Base-by-base conservation (phyloP, 2,888 invertebrate species). In the Rhamphomyia laevipes region DNA sequence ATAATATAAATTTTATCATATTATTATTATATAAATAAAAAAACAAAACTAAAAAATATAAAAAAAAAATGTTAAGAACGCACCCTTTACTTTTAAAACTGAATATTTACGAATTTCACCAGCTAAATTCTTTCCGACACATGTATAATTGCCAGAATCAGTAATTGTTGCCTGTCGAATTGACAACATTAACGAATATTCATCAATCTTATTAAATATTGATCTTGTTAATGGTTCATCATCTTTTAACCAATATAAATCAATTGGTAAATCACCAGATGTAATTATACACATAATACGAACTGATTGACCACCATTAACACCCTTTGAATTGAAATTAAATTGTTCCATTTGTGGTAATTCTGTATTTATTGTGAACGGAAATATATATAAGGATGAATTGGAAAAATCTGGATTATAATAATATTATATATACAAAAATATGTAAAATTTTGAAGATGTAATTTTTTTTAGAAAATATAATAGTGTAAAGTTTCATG, bases 251-350 rank as follows among this genome's bases (percentile, higher is more conserved):
- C 76, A 91, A 54, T 76, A 75, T 51, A 91, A 80, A 57, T 77
- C 77, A 56, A 90, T 76, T 45, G 89, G 89, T 58, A 84, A 75
- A 71, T 91, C 89, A 53, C 90, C 87, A 60, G 82, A 80, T 55
- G 80, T 76, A 57, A 82, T 78, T 58, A 81, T 81, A 69, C 86
- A 86, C 64, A 75, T 70, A 43, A 74, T 67, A 54, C 74, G 70
- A 27, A 73, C 70, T 47, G 74, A 72, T 56, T 72, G 71, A 43
- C 75, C 75, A 51, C 74, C 75, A 60, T 72, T 74, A 38, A 74
- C 68, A 48, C 74, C 74, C 53, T 68, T 71, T 43, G 64, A 59
- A 63, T 74, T 73, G 58, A 75, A 74, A 56, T 67, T 65, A 60
- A 77, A 76, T 53, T 75, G 74, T 54, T 74, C 74, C 56, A 77